Evolutionary conservation across 2,888 invertebrate genomes (phyloP), one percentile per base, ranked within the genome.

Genomic region (Phrixothrix hirtus): DNA sequence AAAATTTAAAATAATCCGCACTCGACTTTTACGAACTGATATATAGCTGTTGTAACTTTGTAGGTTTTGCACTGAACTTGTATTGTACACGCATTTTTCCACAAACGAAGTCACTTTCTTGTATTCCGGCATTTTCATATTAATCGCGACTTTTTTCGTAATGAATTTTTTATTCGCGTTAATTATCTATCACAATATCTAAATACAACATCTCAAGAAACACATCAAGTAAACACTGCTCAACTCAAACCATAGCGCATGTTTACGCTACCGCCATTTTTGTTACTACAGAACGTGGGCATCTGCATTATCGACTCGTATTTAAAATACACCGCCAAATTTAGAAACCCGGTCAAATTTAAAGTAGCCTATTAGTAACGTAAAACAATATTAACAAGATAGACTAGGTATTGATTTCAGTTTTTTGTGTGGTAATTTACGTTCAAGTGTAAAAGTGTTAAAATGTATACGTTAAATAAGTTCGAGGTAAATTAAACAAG

Each of bases 161-260:
- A 53, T 34, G 49, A 52, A 48, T 58, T 55, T 54, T 57, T 48
- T 42, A 45, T 49, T 43, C 51, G 36, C 55, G 58, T 34, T 39
- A 56, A 59, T 56, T 57, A 48, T 54, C 34, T 55, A 50, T 54
- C 58, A 54, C 58, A 42, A 54, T 51, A 49, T 60, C 59, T 57
- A 57, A 58, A 70, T 67, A 67, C 69, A 73, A 73, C 75, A 72
- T 70, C 75, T 74, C 74, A 74, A 72, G 69, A 70, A 70, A 70
- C 73, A 68, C 67, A 77, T 75, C 74, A 70, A 76, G 75, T 78
- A 78, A 79, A 78, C 79, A 80, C 79, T 74, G 75, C 76, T 70
- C 69, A 72, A 74, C 66, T 65, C 60, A 64, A 74, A 76, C 74
- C 71, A 66, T 66, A 66, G 76, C 76, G 75, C 71, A 74, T 74